phyloP scores from a whole-genome alignment of 1,140 invertebrate genomes.

The Drosophila ananassae region DNA sequence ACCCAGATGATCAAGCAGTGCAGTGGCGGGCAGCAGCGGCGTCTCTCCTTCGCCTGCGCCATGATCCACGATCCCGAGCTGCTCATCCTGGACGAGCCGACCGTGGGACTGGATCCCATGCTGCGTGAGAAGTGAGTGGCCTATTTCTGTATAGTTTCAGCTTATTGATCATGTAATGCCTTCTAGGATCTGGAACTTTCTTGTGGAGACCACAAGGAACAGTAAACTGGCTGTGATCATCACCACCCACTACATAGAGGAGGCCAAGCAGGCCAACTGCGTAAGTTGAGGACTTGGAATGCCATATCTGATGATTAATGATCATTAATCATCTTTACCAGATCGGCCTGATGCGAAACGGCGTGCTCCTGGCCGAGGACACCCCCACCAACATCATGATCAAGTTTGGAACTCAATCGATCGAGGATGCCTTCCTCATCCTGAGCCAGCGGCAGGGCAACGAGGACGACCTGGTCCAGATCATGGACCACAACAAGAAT shows the following conservation, averaged over 20 bases:
- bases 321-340: constrained; percentile 72
- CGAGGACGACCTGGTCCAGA: constrained; percentile 62
- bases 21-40: constrained; percentile 95
- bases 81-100: constrained; percentile 96
- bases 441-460: constrained; percentile 88
- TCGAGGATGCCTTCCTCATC: constrained; percentile 91
- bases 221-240: constrained; percentile 91
- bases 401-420: constrained; percentile 87
- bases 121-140: constrained; percentile 90
- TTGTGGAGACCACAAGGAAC: constrained; percentile 89
- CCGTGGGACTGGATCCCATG: constrained; percentile 95
- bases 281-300: constrained; percentile 84
- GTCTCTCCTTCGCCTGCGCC: constrained; percentile 94
- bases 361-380: constrained; percentile 93
- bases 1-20: constrained; percentile 87
- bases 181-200: constrained; percentile 94
- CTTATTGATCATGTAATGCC: no score
- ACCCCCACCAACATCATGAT: constrained; percentile 88
- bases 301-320: not conserved
- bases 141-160: no score
- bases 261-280: constrained; percentile 92
- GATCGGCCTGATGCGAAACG: constrained; percentile 95
- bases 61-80: constrained; percentile 94
- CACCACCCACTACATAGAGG: constrained; percentile 98
- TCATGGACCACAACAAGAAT: constrained; percentile 54